Base-by-base conservation (phyloP, 1,140 invertebrate genomes). In the Brachionus sp. region DNA sequence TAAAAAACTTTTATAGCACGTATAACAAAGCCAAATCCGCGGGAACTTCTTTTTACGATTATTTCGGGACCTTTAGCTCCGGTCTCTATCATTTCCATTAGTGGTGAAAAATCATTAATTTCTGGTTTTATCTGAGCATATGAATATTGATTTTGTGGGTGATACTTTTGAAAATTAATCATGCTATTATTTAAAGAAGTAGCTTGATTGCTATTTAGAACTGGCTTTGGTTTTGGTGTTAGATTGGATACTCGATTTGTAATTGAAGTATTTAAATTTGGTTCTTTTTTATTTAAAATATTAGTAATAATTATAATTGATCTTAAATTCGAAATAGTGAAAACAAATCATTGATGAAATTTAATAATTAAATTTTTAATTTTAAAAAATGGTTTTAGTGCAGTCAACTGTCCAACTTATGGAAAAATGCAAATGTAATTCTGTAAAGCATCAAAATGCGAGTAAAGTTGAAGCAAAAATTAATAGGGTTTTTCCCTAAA, bases 1-100 rank as follows among this genome's bases (percentile, higher is more conserved):
- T 95, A 95, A 88, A 97, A 98, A 0, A 98, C 97, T 25, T 96
- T 91, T 84, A 98, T 96, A 2, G 96, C 97, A 86, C 96, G 93
- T 13, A 98, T 93, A 0, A 94, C 97, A 88, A 98, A 98, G 6
- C 97, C 97, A 90, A 97, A 98, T 0, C 96, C 96, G 85, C 93
- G 92, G 0, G 96, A 93, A 3, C 95, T 95, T 86, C 95, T 92
- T 46, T 95, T 91, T 44, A 98, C 94, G 57, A 97, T 95, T 44
- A 98, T 95, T 3, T 95, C 95, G 42, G 70, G 19, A 16, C 33
- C 62, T 80, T 62, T 80, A 5, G 33, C 10, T 25, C 50, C 77
- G 1, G 16, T 35, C 12, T 80, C 16, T n/a, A 80, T 80, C 77
- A 80, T 80, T 62, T 80, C 50, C 16, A 46, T 37, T 53, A 78